Base-by-base conservation (phyloP, 2,797 vertebrate species). In the Otolemur crassicaudatus region DNA sequence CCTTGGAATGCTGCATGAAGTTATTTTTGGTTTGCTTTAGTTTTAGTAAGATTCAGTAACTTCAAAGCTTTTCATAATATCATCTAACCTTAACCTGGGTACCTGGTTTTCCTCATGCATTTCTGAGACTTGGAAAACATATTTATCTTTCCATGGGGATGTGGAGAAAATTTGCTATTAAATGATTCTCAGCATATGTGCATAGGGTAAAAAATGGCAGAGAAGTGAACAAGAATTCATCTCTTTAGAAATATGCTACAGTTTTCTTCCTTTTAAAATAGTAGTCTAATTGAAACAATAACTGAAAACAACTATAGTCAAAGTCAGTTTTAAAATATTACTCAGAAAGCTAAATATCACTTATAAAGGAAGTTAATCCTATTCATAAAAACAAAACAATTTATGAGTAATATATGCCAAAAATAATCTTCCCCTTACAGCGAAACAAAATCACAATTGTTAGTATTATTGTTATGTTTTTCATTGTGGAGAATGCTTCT, bases 241-340 rank as follows among this genome's bases (percentile, higher is more conserved):
- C 0, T 1, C 17, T 92, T 97, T 96, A 72, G 72, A 94, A 91
- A 91, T 86, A 92, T 0, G 1, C 61, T 94, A 75, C 60, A 63
- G 13, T 85, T 95, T 87, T 70, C 17, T 70, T 92, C 82, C 70
- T 10, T 43, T 97, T 88, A 43, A 97, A 98, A 77, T 19, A 91
- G 17, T 2, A 22, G 58, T 65, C 22, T 83, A 0, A 0, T 53
- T 95, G 43, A 73, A 77, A 97, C 61, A 88, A 77, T 79, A 0
- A 1, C 63, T 94, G 31, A 69, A 72, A 76, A 97, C 49, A 88
- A 72, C 65, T 84, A 84, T 69, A 95, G 86, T 94, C 60, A 97
- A 97, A 97, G 96, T 83, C 9, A 72, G 97, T 96, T 97, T 96
- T 87, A 81, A 97, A 92, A 95, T 95, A 96, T 96, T 94, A 86